Percentiles rank a stretch among this genome's conserved stretches.
Evolutionary conservation across 2,113 vertebrate genomes (phyloP).

Genomic region (Actinemys pallida): DNA sequence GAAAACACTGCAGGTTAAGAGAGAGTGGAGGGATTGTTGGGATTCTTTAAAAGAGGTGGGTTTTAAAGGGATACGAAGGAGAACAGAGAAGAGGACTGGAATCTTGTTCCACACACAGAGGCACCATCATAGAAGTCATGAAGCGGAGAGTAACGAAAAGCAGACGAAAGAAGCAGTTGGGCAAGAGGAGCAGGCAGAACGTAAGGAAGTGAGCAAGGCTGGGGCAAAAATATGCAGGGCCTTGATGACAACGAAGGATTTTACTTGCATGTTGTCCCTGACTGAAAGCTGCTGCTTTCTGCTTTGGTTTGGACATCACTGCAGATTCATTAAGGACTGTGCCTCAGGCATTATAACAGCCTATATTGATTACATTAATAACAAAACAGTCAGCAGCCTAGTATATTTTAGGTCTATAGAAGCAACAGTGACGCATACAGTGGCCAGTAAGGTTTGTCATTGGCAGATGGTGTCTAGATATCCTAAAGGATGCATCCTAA

Average conservation of each 20-base stretch:
- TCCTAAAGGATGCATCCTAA: conserved; percentile 4
- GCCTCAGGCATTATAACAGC: background rate
- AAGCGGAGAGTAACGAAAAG: background rate
- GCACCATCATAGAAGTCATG: background rate
- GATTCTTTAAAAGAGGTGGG: background rate
- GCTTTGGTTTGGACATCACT: background rate
- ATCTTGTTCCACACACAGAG: background rate
- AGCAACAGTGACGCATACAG: background rate
- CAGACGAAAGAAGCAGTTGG: background rate
- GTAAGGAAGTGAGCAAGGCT: background rate
- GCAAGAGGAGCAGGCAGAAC: background rate
- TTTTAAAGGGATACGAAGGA: background rate
- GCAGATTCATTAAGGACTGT: background rate
- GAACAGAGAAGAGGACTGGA: background rate
- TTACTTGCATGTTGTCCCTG: background rate
- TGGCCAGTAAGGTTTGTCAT: background rate
- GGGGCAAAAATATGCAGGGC: background rate
- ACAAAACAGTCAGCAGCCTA: conserved; percentile 12
- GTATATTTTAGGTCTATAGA: rapidly evolving
- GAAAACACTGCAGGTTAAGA: background rate
- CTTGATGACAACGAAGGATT: background rate
- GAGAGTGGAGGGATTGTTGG: background rate
- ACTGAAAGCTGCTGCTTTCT: background rate
- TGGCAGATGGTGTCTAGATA: conserved; percentile 19
- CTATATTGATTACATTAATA: conserved; percentile 25